Evolutionary conservation across 1,140 invertebrate species (phyloP).

Genomic region (Solen grandis): DNA sequence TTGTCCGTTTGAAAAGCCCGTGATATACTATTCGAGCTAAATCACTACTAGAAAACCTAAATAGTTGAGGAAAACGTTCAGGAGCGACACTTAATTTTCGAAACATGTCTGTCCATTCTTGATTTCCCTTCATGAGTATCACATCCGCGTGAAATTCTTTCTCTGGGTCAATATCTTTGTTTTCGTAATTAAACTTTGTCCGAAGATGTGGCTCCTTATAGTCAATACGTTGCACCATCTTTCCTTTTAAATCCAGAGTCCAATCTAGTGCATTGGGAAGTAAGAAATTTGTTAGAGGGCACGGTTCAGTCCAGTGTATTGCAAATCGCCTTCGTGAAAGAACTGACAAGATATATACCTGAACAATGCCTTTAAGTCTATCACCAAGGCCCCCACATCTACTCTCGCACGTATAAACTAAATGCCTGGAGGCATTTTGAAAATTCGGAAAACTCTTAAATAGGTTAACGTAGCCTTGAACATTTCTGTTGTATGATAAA

Average conservation of each 20-base stretch:
- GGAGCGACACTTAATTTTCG: slow-evolving; percentile 19
- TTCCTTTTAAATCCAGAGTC: neutral
- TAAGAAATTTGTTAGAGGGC: slow-evolving; percentile 14
- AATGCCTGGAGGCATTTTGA: slow-evolving; percentile 38
- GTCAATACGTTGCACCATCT: neutral
- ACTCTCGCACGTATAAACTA: slow-evolving; percentile 32
- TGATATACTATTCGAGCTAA: slow-evolving; percentile 18
- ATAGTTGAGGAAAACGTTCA: slow-evolving; percentile 25
- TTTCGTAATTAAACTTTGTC: slow-evolving; percentile 6
- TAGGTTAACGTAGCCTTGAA: too few relatives aligned
- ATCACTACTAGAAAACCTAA: slow-evolving; percentile 12
- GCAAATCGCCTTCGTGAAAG: slow-evolving; percentile 14
- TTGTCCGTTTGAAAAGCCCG: slow-evolving; percentile 30
- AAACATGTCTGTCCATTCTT: slow-evolving; percentile 26
- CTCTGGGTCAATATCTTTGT: slow-evolving; percentile 13
- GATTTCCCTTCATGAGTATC: slow-evolving; percentile 25
- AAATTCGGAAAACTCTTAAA: slow-evolving; percentile 39
- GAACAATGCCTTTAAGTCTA: slow-evolving; percentile 28
- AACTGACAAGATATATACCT: slow-evolving; percentile 34
- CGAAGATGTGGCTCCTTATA: slow-evolving; percentile 2
- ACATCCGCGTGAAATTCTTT: neutral
- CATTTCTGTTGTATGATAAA: too few relatives aligned
- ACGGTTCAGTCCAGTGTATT: slow-evolving; percentile 14
- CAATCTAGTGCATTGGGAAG: slow-evolving; percentile 28
- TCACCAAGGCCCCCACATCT: slow-evolving; percentile 30